Conservation (phyloP, 2,888 invertebrate genomes). For the Cosmia trapezina region DNA sequence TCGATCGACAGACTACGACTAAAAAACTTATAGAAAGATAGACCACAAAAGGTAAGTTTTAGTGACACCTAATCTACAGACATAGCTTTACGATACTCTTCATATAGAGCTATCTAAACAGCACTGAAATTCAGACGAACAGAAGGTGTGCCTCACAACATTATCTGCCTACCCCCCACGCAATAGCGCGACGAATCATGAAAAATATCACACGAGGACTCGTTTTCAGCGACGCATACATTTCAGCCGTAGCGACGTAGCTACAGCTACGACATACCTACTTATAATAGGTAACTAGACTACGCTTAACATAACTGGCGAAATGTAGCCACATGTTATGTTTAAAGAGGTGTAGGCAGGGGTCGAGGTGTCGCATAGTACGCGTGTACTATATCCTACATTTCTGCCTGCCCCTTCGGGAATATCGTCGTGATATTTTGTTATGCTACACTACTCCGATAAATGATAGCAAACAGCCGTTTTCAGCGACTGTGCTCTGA, state of each 20-base stretch:
- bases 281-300: background rate
- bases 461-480: conserved; percentile 50
- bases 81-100: background rate
- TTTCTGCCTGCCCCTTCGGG: background rate
- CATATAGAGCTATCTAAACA: background rate
- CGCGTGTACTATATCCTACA: background rate
- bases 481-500: conserved; percentile 54
- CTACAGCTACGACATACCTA: conserved; percentile 11
- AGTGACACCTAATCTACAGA: background rate
- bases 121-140: background rate
- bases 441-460: conserved; percentile 26
- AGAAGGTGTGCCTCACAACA: background rate
- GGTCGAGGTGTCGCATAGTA: background rate
- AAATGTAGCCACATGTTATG: background rate
- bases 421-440: background rate
- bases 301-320: background rate
- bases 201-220: conserved; percentile 32
- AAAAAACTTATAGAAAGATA: background rate
- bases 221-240: conserved; percentile 36
- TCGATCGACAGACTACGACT: background rate
- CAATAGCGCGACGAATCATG: conserved; percentile 17
- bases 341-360: background rate
- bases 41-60: background rate
- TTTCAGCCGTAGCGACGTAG: conserved; percentile 47
- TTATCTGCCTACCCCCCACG: conserved; percentile 8